Base-by-base conservation (phyloP, 2,888 invertebrate species). In the Ischnura elegans region DNA sequence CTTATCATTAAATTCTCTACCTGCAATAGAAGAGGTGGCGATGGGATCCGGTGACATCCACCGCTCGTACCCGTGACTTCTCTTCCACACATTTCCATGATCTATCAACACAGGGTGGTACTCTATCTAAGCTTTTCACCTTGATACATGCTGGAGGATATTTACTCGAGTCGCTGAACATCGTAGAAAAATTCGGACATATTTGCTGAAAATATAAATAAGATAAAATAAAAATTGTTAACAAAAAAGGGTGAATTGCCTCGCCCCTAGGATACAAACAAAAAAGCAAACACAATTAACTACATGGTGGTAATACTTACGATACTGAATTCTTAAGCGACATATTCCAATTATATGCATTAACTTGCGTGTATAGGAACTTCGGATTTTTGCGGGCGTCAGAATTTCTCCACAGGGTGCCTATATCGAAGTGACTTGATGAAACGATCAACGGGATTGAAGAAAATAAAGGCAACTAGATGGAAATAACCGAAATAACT, bases 151-250 rank as follows among this genome's bases (percentile, higher is more conserved):
- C 95, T 13, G 97, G 95, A 0, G 97, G 97, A 90, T 96, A 96
- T 87, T 96, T 95, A 10, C 96, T 96, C 0, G 96, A 94, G 93
- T 97, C 97, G 0, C 97, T 97, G 94, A 97, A 97, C 97, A 97
- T 97, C 0, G 96, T 96, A 2, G 95, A 95, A 95, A 97, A 97
- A 10, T 94, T 94, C 42, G 95, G 94, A 29, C 94, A 94, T 85
- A 95, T 94, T 94, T 94, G 94, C 95, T 95, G 93, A 8, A 94
- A 93, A 93, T n/a, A n/a, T n/a, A 45, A 93, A 94, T 84, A 93
- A 93, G 93, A n/a, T 19, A 45, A 87, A 10, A 36, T 93, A 86
- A 19, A 1, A 51, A 51, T 19, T 43, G 6, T 76, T 85, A 42
- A 47, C 84, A 29, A 87, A 61, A 93, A 90, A 94, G 95, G 43